Base-by-base conservation (phyloP, 2,797 vertebrate genomes). In the Fistularia commersonii region DNA sequence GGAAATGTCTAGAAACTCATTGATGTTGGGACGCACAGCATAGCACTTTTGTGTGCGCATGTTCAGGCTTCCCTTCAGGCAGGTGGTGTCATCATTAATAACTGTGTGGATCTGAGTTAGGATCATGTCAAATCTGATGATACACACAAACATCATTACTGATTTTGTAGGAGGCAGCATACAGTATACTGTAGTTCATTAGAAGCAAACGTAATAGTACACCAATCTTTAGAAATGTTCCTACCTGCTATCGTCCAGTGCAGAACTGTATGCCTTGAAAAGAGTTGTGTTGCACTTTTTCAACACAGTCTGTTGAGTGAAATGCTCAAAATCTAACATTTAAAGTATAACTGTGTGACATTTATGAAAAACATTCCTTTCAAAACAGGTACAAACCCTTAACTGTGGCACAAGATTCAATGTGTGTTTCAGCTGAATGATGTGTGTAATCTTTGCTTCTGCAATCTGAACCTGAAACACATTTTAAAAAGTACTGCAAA, bases 1-100 rank as follows among this genome's bases (percentile, higher is more conserved):
- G 23, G 96, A 91, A 66, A 98, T 96, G 70, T 99, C 97, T 1
- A 98, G 92, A 77, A 97, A 97, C 73, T 97, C 94, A 31, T 92
- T 98, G 72, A 99, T 88, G 66, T 97, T 92, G 4, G 95, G 93
- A 3, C 91, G 93, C 43, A 99, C 93, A 8, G 97, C 97, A 1
- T 97, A 99, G 79, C 96, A 98, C 61, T 98, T 98, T 77, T 99
- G 96, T 4, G 94, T 97, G 53, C 96, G 94, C 95, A 96, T 95
- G 68, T 89, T 96, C 51, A 99, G 86, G 74, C 93, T 95, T 53
- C 96, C 94, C 83, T 95, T 98, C 51, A 90, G 78, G 69, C 96
- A 98, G 61, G 89, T 91, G 36, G 87, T 91, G 66, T 98, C 94
- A 48, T 92, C 91, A 74, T 96, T 98, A 69, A 99, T 94, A 15